Evolutionary conservation across 1,140 invertebrate genomes (phyloP).

Genomic region (Aphelinus atriplicis): DNA sequence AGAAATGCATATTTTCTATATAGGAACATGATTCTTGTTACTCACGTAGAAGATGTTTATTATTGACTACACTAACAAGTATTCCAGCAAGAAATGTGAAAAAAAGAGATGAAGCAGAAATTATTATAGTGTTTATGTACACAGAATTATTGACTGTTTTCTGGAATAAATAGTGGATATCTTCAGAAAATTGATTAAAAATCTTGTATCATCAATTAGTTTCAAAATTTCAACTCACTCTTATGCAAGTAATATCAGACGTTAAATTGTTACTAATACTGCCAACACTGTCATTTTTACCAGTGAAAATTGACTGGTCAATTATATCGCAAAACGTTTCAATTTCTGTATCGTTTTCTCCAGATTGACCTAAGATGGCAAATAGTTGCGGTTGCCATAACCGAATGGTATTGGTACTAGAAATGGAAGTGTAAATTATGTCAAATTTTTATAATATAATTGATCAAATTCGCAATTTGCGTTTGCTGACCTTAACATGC

Average conservation of each 20-base stretch:
- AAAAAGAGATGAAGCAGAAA: slow-evolving; percentile 41
- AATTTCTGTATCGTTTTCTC: too few relatives aligned
- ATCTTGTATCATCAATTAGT: background rate
- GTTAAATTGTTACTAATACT: background rate
- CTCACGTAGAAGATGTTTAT: slow-evolving; percentile 55
- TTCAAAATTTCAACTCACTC: background rate
- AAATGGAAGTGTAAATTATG: background rate
- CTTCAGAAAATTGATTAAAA: background rate
- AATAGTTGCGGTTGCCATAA: slow-evolving; percentile 74
- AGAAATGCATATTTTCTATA: too few relatives aligned
- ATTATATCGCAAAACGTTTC: slow-evolving; percentile 55
- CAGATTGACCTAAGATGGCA: slow-evolving; percentile 59
- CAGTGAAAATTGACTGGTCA: slow-evolving; percentile 42
- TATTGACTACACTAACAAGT: slow-evolving; percentile 46
- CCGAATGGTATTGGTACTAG: slow-evolving; percentile 63
- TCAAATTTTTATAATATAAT: too few relatives aligned
- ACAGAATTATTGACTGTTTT: slow-evolving; percentile 41
- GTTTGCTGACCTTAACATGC: slow-evolving; percentile 65
- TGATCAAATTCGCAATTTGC: too few relatives aligned
- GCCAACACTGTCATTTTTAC: background rate
- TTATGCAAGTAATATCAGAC: background rate
- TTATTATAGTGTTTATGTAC: slow-evolving; percentile 51
- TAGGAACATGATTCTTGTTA: slow-evolving; percentile 4
- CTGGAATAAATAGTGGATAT: slow-evolving; percentile 30
- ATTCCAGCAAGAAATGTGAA: slow-evolving; percentile 46